Evolutionary conservation across 2,888 invertebrate genomes (phyloP), one percentile per base, ranked within the genome.

Genomic region (Tiphia femorata): DNA sequence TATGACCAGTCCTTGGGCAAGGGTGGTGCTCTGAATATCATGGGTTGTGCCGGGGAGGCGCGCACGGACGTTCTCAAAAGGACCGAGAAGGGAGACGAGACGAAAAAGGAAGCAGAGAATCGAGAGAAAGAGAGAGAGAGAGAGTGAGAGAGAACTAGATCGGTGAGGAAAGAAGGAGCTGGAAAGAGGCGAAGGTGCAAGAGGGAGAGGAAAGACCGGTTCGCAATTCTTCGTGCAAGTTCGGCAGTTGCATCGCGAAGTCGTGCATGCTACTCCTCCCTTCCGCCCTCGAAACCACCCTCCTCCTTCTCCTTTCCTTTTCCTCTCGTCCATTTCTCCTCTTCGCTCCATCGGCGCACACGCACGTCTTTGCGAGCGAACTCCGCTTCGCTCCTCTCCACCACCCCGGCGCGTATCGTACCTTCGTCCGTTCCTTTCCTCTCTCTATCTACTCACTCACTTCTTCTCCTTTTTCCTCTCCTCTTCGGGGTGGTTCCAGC

Each of bases 211-310:
- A 55, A 63, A 63, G 64, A 70, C 66, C 62, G 67, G 67, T 74
- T 74, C 73, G 66, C 56, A 53, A 46, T 66, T 66, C 52, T 64
- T 71, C 68, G 71, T 65, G 68, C 57, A 58, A 67, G 68, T 72
- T 67, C 62, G 61, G 52, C 59, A 58, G 59, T 62, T 62, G 60
- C 67, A 65, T 67, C 66, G 59, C 64, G 56, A 64, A 61, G 38
- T 64, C 67, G 62, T 62, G 60, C 67, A 59, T 55, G 54, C 54
- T 58, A 27, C 57, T 61, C 57, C 49, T 38, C 19, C 20, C 19
- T 38, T 8, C 3, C n/a, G n/a, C n/a, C n/a, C n/a, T n/a, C n/a
- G n/a, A n/a, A n/a, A 21, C 16, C 7, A n/a, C 27, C n/a, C 25
- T 42, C 27, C 25, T 6, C 44, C 20, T 20, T 12, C 30, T 30